Percentiles rank a stretch among this genome's conserved stretches.
Evolutionary conservation across 2,888 invertebrate genomes (phyloP).

Genomic region (Drosophila picticornis): DNA sequence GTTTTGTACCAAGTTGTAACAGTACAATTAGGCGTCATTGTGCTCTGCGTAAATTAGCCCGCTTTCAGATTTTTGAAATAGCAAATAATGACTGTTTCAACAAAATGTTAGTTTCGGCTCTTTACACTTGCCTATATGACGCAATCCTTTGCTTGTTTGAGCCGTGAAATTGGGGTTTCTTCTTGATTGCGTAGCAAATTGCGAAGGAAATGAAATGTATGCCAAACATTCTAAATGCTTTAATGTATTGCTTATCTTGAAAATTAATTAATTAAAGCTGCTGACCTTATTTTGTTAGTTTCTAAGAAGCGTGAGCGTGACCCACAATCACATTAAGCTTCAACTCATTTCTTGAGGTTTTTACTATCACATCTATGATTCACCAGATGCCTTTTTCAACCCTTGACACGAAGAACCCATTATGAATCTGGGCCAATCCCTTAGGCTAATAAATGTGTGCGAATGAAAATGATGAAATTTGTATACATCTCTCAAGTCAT

Average conservation of each 20-base stretch:
- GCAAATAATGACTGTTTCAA: neutral
- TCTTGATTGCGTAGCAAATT: neutral
- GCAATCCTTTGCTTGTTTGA: neutral
- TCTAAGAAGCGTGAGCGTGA: neutral
- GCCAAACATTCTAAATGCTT: neutral
- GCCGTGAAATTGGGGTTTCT: neutral
- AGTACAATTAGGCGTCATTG: neutral
- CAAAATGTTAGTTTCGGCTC: neutral
- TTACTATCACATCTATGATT: slow-evolving; percentile 19
- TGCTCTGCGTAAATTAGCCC: neutral
- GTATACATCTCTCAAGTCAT: slow-evolving; percentile 68
- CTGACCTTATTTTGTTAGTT: neutral
- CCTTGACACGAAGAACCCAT: slow-evolving; percentile 70
- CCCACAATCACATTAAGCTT: neutral
- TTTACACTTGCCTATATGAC: neutral
- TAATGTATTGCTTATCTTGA: no score
- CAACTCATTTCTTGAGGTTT: slow-evolving; percentile 6
- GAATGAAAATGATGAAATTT: slow-evolving; percentile 64
- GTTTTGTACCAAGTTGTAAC: neutral
- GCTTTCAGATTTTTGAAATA: neutral
- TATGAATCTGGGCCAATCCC: slow-evolving; percentile 43
- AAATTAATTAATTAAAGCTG: neutral
- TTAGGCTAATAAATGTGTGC: slow-evolving; percentile 30
- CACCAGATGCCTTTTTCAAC: slow-evolving; percentile 52
- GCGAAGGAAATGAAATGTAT: neutral